Evolutionary conservation across 2,888 invertebrate genomes (phyloP).

Genomic region (Acleris laterana): DNA sequence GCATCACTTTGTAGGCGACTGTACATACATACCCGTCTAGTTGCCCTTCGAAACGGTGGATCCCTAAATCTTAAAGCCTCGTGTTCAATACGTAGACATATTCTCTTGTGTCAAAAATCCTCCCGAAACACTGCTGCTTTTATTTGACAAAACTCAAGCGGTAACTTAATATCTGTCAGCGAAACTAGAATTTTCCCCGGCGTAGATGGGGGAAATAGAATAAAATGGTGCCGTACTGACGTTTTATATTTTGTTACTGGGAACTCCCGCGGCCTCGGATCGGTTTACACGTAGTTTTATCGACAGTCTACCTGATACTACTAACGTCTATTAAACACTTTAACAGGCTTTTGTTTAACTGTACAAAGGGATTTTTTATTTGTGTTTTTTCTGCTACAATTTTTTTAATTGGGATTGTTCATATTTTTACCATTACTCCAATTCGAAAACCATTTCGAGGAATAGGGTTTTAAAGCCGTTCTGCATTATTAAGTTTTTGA

Average conservation of each 20-base stretch:
- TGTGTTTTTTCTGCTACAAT: too few relatives aligned
- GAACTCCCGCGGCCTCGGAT: conserved; percentile 38
- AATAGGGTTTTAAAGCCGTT: too few relatives aligned
- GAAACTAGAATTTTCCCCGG: conserved; percentile 70
- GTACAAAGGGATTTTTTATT: too few relatives aligned
- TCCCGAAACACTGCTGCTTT: conserved; percentile 56
- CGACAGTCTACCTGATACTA: conserved; percentile 11
- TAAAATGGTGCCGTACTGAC: conserved; percentile 58
- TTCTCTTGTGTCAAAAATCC: conserved; percentile 9
- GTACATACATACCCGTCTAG: too few relatives aligned
- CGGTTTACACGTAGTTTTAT: conserved; percentile 39
- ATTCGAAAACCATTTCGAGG: too few relatives aligned
- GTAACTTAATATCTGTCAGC: conserved; percentile 75
- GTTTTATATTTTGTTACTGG: conserved; percentile 52
- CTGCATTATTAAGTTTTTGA: too few relatives aligned
- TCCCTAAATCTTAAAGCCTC: not conserved
- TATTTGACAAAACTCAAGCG: conserved; percentile 64
- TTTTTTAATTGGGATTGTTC: too few relatives aligned
- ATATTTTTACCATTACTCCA: too few relatives aligned
- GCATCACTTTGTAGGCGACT: too few relatives aligned
- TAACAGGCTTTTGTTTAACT: too few relatives aligned
- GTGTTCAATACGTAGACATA: conserved; percentile 22
- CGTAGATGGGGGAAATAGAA: conserved; percentile 64
- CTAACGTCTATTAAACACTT: not conserved
- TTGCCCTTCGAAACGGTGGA: too few relatives aligned